Evolutionary conservation across 92 coral and sea anemone genomes (phyloP), one percentile per base, ranked within the genome.

Genomic region (Parazoanthus darwini): DNA sequence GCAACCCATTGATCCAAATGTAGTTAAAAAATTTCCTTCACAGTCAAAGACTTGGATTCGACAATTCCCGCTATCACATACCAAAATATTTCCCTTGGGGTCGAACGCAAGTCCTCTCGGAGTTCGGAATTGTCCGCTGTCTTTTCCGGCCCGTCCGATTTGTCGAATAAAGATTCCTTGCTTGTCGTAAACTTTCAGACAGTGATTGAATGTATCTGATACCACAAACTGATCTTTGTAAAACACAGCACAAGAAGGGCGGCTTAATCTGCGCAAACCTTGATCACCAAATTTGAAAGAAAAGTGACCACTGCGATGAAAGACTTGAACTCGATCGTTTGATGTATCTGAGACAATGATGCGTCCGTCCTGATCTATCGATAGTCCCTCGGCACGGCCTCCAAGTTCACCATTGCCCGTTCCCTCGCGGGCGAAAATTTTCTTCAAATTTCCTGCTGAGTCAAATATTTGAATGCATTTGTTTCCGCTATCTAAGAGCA

Each of bases 131-230:
- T 92, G 94, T 3, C 94, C 94, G 54, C 76, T 78, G 59, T 80
- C 90, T 75, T 25, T 90, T 37, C 94, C 94, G 5, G 93, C 91
- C 66, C 86, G 86, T 29, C 94, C 94, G 75, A 90, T 86, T 58
- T 90, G 87, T 77, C 86, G 88, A 9, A 80, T 74, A 65, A 88
- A 92, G 75, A 85, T 56, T 8, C 94, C 94, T 37, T 90, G 82
- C 20, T 92, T 86, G 80, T 92, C 90, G 73, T 84, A 92, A 33
- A 92, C 86, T 88, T 92, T 90, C 0, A 92, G 90, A 71, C 94
- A 92, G 91, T 92, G 91, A 59, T 92, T 91, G 42, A 90, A 88
- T 36, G 94, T 92, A 77, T 92, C 94, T 4, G 94, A 92, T 4
- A 92, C 94, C 48, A 92, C 88, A 82, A 90, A 92, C 39, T 77